Conservation (phyloP, 2,888 invertebrate species). For the Drosophila differens region DNA sequence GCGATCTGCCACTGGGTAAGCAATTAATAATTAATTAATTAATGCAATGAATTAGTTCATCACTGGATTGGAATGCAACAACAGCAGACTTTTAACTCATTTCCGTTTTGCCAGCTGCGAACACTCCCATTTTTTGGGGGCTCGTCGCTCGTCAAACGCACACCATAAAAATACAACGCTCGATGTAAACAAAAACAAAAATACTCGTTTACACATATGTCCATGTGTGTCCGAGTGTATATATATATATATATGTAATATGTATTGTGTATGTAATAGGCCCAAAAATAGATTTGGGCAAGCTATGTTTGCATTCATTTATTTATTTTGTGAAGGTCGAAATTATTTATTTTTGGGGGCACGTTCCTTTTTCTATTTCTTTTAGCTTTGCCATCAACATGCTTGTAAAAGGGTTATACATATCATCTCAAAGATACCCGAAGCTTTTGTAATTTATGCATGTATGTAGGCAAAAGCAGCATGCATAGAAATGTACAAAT, state of each 20-base stretch:
- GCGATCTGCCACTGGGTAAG: slow-evolving; percentile 96
- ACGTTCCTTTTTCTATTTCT: slow-evolving; percentile 16
- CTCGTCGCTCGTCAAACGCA: slow-evolving; percentile 40
- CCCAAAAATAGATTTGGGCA: slow-evolving; percentile 42
- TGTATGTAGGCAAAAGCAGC: neutral
- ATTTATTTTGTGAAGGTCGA: slow-evolving; percentile 44
- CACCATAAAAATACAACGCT: slow-evolving; percentile 23
- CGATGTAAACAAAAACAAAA: slow-evolving; percentile 29
- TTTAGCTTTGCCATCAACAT: neutral
- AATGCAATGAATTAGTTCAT: neutral
- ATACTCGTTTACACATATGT: neutral
- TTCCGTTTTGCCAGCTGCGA: slow-evolving; percentile 28
- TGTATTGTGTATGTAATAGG: slow-evolving; percentile 12
- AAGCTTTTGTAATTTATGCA: neutral
- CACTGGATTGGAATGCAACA: neutral
- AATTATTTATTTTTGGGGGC: slow-evolving; percentile 37
- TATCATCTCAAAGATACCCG: neutral
- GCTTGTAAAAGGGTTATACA: neutral
- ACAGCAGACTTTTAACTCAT: neutral
- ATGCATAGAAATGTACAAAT: neutral
- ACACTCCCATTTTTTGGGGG: slow-evolving; percentile 53
- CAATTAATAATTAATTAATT: slow-evolving; percentile 80
- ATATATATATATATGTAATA: too few species aligned
- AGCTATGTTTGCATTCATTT: neutral
- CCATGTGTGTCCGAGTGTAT: neutral